phyloP scores from a whole-genome alignment of 2,113 vertebrate genomes.

The Corythoichthys haematopterus region DNA sequence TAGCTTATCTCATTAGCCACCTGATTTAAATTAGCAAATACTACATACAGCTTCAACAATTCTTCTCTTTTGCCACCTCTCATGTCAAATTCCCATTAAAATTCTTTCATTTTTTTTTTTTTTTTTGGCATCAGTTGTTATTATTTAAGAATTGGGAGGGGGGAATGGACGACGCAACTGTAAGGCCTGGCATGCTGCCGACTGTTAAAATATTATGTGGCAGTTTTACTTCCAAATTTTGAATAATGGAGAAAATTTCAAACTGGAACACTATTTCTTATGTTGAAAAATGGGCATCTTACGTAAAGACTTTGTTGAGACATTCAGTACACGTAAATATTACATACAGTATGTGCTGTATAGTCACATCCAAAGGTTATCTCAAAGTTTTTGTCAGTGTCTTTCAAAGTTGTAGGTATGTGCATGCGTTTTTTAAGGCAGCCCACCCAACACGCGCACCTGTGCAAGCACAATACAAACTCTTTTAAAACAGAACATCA shows the following conservation, averaged over 20 bases:
- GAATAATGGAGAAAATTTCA: not conserved
- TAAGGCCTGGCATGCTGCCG: no score
- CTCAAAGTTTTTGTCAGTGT: not conserved
- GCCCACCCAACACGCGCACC: conserved; percentile 53
- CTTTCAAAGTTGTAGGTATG: not conserved
- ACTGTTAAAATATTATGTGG: no score
- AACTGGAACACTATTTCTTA: not conserved
- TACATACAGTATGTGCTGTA: not conserved
- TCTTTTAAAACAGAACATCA: conserved; percentile 1
- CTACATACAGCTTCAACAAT: not conserved
- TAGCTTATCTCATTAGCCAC: not conserved
- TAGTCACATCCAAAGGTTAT: not conserved
- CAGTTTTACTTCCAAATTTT: no score
- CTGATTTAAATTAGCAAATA: not conserved
- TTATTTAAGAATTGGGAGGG: no score
- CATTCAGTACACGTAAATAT: not conserved
- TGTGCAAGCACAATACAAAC: conserved; percentile 26
- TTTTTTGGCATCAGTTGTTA: no score
- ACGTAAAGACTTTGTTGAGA: not conserved
- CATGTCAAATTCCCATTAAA: no score
- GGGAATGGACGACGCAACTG: no score
- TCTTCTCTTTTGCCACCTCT: no score
- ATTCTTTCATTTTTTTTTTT: no score
- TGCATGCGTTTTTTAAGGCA: not conserved
- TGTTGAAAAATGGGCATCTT: no score